Evolutionary conservation across 2,113 vertebrate species (phyloP).

Genomic region (Sula dactylatra): DNA sequence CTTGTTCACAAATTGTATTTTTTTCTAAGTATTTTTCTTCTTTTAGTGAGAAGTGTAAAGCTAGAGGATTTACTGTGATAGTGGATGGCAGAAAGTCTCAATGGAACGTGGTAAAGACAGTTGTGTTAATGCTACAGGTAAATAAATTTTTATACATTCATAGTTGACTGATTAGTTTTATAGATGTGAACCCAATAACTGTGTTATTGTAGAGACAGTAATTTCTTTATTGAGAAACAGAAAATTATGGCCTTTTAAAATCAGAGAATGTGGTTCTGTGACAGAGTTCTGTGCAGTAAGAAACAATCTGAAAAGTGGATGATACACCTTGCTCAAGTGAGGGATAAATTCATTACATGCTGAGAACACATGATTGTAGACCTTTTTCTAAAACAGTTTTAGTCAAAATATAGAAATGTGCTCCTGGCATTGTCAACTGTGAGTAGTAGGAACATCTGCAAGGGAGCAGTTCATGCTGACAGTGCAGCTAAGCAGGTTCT

Average conservation of each 20-base stretch:
- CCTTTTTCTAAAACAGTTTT: neutral
- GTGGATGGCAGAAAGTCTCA: constrained; percentile 97
- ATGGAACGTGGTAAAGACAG: constrained; percentile 97
- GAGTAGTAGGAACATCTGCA: neutral
- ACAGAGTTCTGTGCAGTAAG: neutral
- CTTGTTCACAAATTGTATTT: neutral
- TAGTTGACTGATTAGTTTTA: neutral
- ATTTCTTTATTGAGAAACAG: neutral
- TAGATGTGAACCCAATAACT: neutral
- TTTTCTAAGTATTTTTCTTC: constrained; percentile 28
- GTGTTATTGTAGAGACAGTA: neutral
- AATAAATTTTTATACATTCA: neutral
- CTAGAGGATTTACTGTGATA: constrained; percentile 97
- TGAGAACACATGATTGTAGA: neutral
- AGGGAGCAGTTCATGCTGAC: neutral
- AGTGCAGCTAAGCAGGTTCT: neutral
- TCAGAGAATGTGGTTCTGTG: neutral
- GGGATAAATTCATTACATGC: neutral
- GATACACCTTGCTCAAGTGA: neutral
- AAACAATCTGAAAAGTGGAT: neutral
- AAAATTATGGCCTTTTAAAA: neutral
- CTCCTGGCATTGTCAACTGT: neutral
- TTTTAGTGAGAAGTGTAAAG: constrained; percentile 94
- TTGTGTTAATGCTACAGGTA: constrained; percentile 99
- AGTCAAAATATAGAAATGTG: neutral